Evolutionary conservation across 2,113 vertebrate species (phyloP).

Genomic region (Austrofundulus limnaeus): DNA sequence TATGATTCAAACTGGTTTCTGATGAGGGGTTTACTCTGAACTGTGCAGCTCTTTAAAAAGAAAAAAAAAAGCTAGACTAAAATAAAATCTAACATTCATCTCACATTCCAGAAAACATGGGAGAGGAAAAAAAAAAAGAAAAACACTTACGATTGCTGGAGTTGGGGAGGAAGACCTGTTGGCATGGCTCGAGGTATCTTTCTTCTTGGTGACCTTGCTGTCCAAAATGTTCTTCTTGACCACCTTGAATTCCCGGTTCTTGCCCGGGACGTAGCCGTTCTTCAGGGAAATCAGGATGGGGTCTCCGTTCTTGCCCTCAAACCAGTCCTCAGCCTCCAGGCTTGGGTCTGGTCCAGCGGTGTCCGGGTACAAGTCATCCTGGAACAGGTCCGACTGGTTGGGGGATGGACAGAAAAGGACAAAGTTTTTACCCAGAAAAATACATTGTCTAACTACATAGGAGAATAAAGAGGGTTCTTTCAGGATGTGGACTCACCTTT

Average conservation of each 20-base stretch:
- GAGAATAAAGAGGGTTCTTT: background rate
- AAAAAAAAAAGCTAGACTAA: background rate
- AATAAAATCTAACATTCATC: background rate
- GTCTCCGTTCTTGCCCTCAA: conserved; percentile 91
- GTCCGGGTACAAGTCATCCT: conserved; percentile 96
- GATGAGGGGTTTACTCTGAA: background rate
- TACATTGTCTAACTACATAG: background rate
- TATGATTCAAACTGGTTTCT: no score
- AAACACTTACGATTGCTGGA: conserved; percentile 74
- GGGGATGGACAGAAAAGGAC: conserved; percentile 18
- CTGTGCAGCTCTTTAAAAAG: background rate
- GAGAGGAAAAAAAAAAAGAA: background rate
- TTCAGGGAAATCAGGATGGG: conserved; percentile 94
- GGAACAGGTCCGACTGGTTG: conserved; percentile 93
- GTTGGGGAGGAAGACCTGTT: conserved; percentile 76
- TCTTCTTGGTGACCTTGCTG: conserved; percentile 87
- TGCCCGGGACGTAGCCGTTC: conserved; percentile 90
- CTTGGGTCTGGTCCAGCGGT: conserved; percentile 90
- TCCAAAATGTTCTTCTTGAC: conserved; percentile 95
- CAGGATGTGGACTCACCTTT: conserved; percentile 86
- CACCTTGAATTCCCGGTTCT: conserved; percentile 93
- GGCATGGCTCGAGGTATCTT: conserved; percentile 80
- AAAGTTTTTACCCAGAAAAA: background rate
- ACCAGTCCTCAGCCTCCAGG: conserved; percentile 95
- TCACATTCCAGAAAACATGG: background rate